Percentiles rank a stretch among this genome's conserved stretches.
These are phyloP conservation scores for Pissodes strobi DNA, from an alignment of 1,140 invertebrate species.

Conservation along the genomic window DNA sequence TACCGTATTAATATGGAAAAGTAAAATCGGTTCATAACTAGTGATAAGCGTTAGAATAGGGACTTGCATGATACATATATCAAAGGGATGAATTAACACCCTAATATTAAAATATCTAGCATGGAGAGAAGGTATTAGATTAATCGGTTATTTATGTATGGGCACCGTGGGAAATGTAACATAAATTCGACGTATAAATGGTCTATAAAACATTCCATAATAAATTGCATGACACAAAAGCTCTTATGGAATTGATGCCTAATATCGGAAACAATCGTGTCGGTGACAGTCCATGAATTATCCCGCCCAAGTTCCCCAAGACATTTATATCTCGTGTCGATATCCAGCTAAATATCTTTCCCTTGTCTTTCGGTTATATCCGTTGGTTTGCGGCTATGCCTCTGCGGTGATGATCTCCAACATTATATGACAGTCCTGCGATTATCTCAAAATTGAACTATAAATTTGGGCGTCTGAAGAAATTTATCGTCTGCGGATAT, in stretches of 20 bases:
- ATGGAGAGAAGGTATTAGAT: too few relatives aligned
- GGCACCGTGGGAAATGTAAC: too few relatives aligned
- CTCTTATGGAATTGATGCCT: conserved; percentile 11
- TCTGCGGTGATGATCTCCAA: neutral
- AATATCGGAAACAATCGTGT: conserved; percentile 9
- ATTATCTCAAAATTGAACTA: conserved; percentile 21
- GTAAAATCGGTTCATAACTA: too few relatives aligned
- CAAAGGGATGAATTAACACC: too few relatives aligned
- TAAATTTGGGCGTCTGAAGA: conserved; percentile 1
- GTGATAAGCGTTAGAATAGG: too few relatives aligned
- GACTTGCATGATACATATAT: too few relatives aligned
- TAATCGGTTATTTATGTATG: too few relatives aligned
- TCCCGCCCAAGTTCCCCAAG: conserved; percentile 11
- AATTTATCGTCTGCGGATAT: conserved; percentile 4
- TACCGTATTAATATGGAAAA: too few relatives aligned
- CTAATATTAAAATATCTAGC: too few relatives aligned
- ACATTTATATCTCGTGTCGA: conserved; percentile 8
- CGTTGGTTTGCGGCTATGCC: neutral
- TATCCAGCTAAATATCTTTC: conserved; percentile 20
- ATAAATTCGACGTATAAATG: too few relatives aligned
- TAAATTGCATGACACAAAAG: conserved; percentile 12
- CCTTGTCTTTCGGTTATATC: conserved; percentile 12
- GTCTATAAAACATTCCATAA: neutral
- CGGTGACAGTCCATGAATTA: conserved; percentile 5
- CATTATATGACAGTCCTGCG: conserved; percentile 12